These are phyloP conservation scores for Drosophila serrata DNA, from an alignment of 1,140 invertebrate genomes.

Conservation along the genomic window DNA sequence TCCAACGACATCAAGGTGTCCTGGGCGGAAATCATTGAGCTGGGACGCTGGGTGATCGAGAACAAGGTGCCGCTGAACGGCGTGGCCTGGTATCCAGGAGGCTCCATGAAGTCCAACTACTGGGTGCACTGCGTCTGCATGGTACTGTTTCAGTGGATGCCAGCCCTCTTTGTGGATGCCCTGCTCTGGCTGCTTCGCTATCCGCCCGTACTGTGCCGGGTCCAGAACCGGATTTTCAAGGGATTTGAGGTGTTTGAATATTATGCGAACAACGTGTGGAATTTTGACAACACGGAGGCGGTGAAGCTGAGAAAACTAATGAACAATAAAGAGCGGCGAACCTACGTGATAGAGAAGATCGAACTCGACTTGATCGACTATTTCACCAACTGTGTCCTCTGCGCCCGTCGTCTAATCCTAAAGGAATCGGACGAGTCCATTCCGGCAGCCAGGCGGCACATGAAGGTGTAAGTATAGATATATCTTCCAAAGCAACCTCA, in stretches of 20 bases:
- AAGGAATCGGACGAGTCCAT: slow-evolving; percentile 94
- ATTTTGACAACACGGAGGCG: slow-evolving; percentile 89
- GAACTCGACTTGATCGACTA: slow-evolving; percentile 90
- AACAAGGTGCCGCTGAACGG: slow-evolving; percentile 91
- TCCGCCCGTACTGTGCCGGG: slow-evolving; percentile 91
- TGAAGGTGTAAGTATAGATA: slow-evolving; percentile 89
- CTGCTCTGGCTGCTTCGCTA: slow-evolving; percentile 91
- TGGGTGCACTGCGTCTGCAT: slow-evolving; percentile 92
- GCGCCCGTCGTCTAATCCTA: slow-evolving; percentile 91
- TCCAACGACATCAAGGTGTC: slow-evolving; percentile 93
- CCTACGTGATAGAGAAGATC: slow-evolving; percentile 90
- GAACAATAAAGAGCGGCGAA: slow-evolving; percentile 88
- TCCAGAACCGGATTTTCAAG: slow-evolving; percentile 92
- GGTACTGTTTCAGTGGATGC: slow-evolving; percentile 93
- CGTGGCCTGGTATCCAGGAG: slow-evolving; percentile 95
- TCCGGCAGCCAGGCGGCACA: slow-evolving; percentile 91
- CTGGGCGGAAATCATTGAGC: slow-evolving; percentile 92
- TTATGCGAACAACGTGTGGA: slow-evolving; percentile 94
- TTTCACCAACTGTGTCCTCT: slow-evolving; percentile 90
- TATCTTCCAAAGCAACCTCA: slow-evolving; percentile 67
- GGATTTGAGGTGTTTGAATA: slow-evolving; percentile 95
- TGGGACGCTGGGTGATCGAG: slow-evolving; percentile 92
- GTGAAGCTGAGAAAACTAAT: slow-evolving; percentile 86
- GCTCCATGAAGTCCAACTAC: slow-evolving; percentile 93
- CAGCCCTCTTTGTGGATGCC: slow-evolving; percentile 92